phyloP scores from a whole-genome alignment of 2,797 vertebrate species.

The Sebastes steindachneri region DNA sequence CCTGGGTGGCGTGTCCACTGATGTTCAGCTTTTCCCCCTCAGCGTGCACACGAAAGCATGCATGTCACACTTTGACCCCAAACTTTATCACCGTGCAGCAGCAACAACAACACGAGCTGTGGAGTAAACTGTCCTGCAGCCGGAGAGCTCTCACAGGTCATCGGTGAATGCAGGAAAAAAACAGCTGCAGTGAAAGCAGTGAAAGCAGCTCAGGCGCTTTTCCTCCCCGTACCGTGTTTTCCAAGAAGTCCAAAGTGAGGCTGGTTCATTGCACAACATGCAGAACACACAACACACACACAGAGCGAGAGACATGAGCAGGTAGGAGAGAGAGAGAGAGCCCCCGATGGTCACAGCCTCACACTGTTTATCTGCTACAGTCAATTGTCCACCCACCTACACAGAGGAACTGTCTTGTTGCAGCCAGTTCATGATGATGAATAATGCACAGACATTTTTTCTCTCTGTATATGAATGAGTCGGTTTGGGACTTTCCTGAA shows the following conservation, averaged over 20 bases:
- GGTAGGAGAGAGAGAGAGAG: constrained; percentile 46
- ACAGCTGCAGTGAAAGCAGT: constrained; percentile 56
- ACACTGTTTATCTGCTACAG: constrained; percentile 38
- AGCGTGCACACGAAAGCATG: neutral
- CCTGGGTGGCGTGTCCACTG: constrained; percentile 20
- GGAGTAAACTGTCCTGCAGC: neutral
- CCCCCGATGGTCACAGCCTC: constrained; percentile 38
- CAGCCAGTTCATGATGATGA: constrained; percentile 40
- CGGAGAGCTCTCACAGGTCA: neutral
- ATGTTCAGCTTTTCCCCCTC: constrained; percentile 8
- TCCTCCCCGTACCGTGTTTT: constrained; percentile 47
- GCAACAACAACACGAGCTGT: neutral
- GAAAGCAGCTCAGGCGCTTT: constrained; percentile 38
- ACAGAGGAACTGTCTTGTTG: constrained; percentile 36
- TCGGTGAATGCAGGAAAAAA: neutral
- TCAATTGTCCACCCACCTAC: constrained; percentile 37
- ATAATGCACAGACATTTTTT: constrained; percentile 28
- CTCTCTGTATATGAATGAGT: constrained; percentile 39
- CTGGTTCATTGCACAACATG: constrained; percentile 73
- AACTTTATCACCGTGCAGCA: neutral
- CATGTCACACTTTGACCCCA: constrained; percentile 43
- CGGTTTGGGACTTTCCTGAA: constrained; percentile 53
- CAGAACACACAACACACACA: constrained; percentile 20
- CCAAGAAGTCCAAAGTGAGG: constrained; percentile 72
- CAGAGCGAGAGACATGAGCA: constrained; percentile 19